phyloP scores from a whole-genome alignment of 2,113 vertebrate species.

The Scalopus aquaticus region DNA sequence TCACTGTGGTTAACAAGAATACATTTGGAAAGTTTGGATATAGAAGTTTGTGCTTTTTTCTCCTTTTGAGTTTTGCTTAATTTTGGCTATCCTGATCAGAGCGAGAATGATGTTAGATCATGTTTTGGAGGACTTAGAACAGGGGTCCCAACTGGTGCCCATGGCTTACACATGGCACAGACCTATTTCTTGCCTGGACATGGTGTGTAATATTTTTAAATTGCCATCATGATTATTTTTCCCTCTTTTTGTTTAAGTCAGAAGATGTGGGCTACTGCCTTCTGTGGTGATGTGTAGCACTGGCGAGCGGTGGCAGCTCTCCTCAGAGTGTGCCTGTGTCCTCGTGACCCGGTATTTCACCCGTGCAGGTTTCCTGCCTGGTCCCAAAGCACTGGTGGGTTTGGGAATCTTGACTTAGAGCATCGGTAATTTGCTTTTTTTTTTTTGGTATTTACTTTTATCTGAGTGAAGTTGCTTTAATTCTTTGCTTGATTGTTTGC shows the following conservation, averaged over 20 bases:
- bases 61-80: neutral
- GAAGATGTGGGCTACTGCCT: neutral
- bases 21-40: neutral
- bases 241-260: neutral
- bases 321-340: neutral
- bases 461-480: neutral
- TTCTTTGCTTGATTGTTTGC: neutral
- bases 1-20: neutral
- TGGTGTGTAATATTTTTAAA: neutral
- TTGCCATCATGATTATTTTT: neutral
- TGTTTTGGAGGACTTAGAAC: neutral
- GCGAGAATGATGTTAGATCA: neutral
- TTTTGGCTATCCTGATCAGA: neutral
- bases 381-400: neutral
- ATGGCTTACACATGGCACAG: rapidly evolving
- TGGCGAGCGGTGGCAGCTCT: neutral
- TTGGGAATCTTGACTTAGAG: neutral
- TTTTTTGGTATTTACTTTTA: neutral
- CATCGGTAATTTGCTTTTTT: too few relatives aligned
- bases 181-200: neutral
- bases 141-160: neutral
- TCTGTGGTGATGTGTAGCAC: neutral
- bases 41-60: neutral
- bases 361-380: neutral
- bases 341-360: rapidly evolving